Evolutionary conservation across 2,797 vertebrate genomes (phyloP), one percentile per base, ranked within the genome.

Genomic region (Falco concolor): DNA sequence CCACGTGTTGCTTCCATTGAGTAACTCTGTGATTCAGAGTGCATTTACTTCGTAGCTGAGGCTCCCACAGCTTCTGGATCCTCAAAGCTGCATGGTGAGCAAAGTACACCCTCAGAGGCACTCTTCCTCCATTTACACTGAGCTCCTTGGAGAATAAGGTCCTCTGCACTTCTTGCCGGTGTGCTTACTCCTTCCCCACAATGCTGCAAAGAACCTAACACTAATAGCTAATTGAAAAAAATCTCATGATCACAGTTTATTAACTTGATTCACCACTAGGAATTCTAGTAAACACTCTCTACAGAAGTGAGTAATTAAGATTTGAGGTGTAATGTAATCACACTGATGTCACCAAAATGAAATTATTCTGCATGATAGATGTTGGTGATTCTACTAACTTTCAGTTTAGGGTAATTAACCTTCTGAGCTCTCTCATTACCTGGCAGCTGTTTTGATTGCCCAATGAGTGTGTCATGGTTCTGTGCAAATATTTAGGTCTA

Each of bases 11-110:
- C 97, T 97, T 34, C 84, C 81, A 3, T 84, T 98, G 93, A 98
- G 95, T 90, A 97, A 96, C 95, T 95, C 94, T 7, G 10, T 90
- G 13, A 72, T 68, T 77, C 79, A 84, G 59, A 97, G 94, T 12
- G n/a, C 87, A 18, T 97, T 98, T 93, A 87, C 95, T 38, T 96
- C 98, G 38, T 96, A 97, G 68, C 88, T 98, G 47, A 60, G 87
- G 63, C 81, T 98, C 68, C 98, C 98, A 32, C 92, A 96, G 63
- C 95, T 96, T 14, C 95, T 98, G 49, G 96, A 98, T 77, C 74
- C 97, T 25, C 74, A 21, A 64, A 95, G 97, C 83, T 78, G 49
- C 70, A 98, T 96, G 97, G 98, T 98, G 57, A 93, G 95, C 96
- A 74, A 84, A 72, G 38, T 20, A 4, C 24, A 44, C 13, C 70